These are phyloP conservation scores for Allacma fusca DNA, from an alignment of 2,888 invertebrate species.

Conservation along the genomic window DNA sequence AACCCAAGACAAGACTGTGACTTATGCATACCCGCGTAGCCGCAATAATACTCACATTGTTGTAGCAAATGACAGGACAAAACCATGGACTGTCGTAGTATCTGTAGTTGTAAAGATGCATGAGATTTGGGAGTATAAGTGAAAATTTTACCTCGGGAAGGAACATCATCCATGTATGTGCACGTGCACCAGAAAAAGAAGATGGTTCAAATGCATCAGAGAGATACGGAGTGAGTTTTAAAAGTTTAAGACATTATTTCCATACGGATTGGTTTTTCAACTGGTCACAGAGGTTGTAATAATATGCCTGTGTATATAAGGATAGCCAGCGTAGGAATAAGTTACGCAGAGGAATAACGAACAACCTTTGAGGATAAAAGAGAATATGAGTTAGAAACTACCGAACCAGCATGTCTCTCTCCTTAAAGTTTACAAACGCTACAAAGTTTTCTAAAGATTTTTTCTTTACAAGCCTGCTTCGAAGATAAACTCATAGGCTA, in stretches of 20 bases:
- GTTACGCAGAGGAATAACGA: conserved; percentile 4
- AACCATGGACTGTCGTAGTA: background rate
- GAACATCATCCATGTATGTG: background rate
- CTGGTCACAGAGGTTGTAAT: background rate
- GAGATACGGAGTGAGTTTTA: background rate
- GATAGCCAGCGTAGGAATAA: background rate
- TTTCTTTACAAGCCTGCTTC: background rate
- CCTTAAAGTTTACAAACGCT: conserved; percentile 1
- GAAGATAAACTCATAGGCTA: conserved; percentile 1
- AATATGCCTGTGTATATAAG: background rate
- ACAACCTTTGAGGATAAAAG: conserved; percentile 12
- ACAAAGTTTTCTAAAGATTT: conserved; percentile 17
- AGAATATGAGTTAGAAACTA: conserved; percentile 6
- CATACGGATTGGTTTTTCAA: conserved; percentile 1
- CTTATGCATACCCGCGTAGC: too few relatives aligned
- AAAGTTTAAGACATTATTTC: background rate
- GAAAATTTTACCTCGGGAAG: background rate
- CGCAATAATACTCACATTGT: too few relatives aligned
- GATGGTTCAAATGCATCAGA: too few relatives aligned
- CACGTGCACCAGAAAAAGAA: background rate
- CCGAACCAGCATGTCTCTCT: background rate
- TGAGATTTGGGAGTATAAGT: background rate
- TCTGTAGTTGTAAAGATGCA: background rate
- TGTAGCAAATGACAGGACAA: too few relatives aligned
- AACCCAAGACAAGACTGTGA: too few relatives aligned